phyloP scores from a whole-genome alignment of 2,113 vertebrate species.

The Hydropotes inermis region DNA sequence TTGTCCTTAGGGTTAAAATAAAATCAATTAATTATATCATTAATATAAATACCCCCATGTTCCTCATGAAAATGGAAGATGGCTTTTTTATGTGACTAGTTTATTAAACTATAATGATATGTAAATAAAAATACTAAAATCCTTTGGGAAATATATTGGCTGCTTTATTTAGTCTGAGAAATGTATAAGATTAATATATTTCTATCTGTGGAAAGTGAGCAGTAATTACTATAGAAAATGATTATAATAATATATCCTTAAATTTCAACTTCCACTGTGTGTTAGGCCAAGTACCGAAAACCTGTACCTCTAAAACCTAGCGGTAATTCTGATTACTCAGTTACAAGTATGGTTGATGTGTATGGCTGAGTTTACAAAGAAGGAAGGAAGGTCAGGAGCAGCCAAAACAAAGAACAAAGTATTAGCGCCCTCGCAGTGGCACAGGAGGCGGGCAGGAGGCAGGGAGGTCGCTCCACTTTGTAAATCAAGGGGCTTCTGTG shows the following conservation, averaged over 20 bases:
- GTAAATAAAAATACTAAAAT: not conserved
- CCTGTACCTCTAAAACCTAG: not conserved
- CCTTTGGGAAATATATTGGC: not conserved
- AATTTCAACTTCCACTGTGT: not conserved
- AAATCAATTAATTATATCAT: not conserved
- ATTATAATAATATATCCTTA: not conserved
- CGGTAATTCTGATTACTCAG: not conserved
- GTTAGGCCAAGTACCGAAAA: not conserved
- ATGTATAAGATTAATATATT: not conserved
- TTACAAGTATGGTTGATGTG: not conserved
- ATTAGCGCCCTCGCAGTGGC: fast-evolving
- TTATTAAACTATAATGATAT: not conserved
- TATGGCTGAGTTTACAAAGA: not conserved
- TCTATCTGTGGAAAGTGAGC: not conserved
- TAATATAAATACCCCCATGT: not conserved
- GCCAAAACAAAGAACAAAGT: not conserved
- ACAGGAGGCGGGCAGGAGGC: fast-evolving
- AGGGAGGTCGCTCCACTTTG: not conserved
- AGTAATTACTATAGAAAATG: not conserved
- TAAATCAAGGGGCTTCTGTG: not conserved
- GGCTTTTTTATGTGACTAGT: not conserved
- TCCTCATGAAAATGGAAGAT: not conserved
- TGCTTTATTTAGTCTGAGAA: not conserved
- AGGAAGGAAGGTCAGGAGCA: not conserved
- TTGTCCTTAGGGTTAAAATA: not conserved